phyloP scores from a whole-genome alignment of 2,888 invertebrate genomes.

The Drosophila percnosoma region DNA sequence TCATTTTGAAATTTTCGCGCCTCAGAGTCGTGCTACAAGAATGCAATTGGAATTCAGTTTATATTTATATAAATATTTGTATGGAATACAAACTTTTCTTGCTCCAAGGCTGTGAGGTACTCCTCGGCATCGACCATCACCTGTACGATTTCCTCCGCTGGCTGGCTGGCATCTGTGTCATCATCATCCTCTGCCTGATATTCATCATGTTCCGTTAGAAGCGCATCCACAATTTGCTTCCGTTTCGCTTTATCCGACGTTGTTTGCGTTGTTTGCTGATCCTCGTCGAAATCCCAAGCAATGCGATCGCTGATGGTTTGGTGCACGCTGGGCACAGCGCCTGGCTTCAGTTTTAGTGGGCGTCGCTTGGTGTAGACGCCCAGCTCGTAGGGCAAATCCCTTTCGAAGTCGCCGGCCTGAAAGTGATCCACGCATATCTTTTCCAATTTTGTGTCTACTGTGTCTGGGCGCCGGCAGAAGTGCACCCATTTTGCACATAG shows the following conservation, averaged over 20 bases:
- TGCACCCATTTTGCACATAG: conserved; percentile 6
- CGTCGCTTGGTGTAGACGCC: conserved; percentile 22
- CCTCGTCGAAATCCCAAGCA: neutral
- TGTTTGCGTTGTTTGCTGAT: neutral
- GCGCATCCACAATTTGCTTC: conserved; percentile 23
- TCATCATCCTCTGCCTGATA: neutral
- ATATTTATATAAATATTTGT: no score
- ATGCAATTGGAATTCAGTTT: neutral
- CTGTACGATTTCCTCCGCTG: conserved; percentile 16
- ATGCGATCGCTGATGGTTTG: neutral
- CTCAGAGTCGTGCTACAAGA: conserved; percentile 24
- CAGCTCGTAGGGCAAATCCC: conserved; percentile 27
- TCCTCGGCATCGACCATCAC: conserved; percentile 36
- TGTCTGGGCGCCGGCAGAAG: conserved; percentile 22
- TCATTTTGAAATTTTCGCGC: conserved; percentile 28
- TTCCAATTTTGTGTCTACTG: conserved; percentile 16
- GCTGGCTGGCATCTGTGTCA: neutral
- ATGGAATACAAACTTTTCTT: conserved; percentile 30
- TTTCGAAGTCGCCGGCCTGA: conserved; percentile 20
- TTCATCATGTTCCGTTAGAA: conserved; percentile 11
- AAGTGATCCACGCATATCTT: conserved; percentile 35
- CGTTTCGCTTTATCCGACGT: conserved; percentile 2
- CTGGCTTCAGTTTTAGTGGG: conserved; percentile 22
- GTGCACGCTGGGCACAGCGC: conserved; percentile 13
- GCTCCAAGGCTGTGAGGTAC: conserved; percentile 25